Evolutionary conservation across 2,888 invertebrate species (phyloP), one percentile per base, ranked within the genome.

Genomic region (Stomorhina lunata): DNA sequence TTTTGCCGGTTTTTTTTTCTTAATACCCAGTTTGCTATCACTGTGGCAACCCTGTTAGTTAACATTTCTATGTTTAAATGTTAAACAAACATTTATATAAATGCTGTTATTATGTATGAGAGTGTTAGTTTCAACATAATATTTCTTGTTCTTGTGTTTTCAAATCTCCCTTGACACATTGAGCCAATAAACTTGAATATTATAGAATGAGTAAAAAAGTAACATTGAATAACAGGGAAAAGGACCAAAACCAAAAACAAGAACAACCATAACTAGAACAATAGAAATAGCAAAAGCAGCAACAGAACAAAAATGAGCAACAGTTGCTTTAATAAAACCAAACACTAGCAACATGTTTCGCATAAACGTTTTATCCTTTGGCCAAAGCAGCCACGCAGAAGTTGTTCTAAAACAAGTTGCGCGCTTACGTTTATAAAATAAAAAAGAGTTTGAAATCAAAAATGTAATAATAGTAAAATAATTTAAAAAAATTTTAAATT

Each of bases 291-390:
- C 65, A 27, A 27, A 2, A 55, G 6, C 29, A 2, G 9, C 10
- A 55, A 17, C 10, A 7, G 10, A 57, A 66, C 27, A 32, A n/a
- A 81, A 88, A 88, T 87, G 88, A 88, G 88, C 88, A 88, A 88
- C 89, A 89, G 88, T 89, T 88, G 88, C 88, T 86, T 85, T 85
- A 84, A 80, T 80, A 80, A 45, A 72, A 34, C 15, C 63, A 53
- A 81, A 66, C 53, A 75, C 7, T 29, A 59, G 66, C 71, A 84
- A 72, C 80, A 75, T 75, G 79, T 37, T 63, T 86, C 86, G 84
- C 88, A 88, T 89, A 88, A 86, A 87, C 87, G 85, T 87, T 87
- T 85, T 87, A 87, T 87, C 88, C 87, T 86, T 88, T 86, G 88
- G 84, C 87, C 85, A 61, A 59, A 79, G 22, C 63, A 65, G 75